These are phyloP conservation scores for Hipposideros larvatus DNA, from an alignment of 2,797 vertebrate genomes.

Conservation along the genomic window DNA sequence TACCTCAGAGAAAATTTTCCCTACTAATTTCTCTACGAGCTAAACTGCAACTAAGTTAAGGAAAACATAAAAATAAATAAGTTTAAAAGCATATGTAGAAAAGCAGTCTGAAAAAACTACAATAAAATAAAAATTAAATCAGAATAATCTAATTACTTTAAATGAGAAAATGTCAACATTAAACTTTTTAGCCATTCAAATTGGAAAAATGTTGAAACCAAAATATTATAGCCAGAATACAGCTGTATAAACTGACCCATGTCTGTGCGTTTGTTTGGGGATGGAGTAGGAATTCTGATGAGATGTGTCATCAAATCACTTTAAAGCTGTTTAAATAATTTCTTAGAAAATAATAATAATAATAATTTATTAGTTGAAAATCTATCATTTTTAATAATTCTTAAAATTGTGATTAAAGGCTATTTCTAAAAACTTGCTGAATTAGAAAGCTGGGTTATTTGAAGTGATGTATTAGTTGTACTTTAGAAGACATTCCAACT, in stretches of 20 bases:
- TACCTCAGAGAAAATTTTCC: not conserved
- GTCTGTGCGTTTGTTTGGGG: not conserved
- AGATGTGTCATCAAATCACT: not conserved
- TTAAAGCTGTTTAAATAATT: constrained; percentile 5
- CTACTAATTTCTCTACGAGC: constrained; percentile 4
- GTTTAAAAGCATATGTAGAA: not conserved
- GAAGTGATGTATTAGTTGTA: not conserved
- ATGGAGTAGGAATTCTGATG: not conserved
- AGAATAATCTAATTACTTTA: not conserved
- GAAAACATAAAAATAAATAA: not conserved
- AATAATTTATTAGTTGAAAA: constrained; percentile 42
- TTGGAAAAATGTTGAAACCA: constrained; percentile 7
- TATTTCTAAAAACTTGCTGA: constrained; percentile 14
- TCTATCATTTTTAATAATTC: constrained; percentile 35
- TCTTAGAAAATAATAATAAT: not conserved
- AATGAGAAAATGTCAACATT: constrained; percentile 18
- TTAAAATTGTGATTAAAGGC: constrained; percentile 44
- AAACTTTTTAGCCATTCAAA: not conserved
- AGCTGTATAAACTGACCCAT: not conserved
- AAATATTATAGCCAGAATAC: not conserved
- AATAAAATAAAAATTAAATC: constrained; percentile 15
- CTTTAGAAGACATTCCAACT: not conserved
- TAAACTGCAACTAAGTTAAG: not conserved
- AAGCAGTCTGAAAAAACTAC: not conserved
- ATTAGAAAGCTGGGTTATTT: constrained; percentile 6